Conservation (phyloP, 2,888 invertebrate species). For the Synergus japonicus region DNA sequence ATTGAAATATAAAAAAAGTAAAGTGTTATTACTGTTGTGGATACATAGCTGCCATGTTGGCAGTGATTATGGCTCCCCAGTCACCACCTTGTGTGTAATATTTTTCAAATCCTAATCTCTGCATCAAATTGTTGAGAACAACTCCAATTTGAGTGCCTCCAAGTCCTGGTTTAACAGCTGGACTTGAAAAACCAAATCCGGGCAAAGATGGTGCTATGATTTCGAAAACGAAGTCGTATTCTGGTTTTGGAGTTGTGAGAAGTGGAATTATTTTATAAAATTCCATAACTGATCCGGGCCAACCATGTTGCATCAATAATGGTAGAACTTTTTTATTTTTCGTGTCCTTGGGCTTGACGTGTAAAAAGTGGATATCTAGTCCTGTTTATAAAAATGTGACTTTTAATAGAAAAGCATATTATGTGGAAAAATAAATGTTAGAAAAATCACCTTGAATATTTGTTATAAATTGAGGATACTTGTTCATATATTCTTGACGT, state of each 20-base stretch:
- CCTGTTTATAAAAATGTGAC: constrained; percentile 68
- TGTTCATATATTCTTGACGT: constrained; percentile 79
- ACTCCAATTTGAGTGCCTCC: constrained; percentile 80
- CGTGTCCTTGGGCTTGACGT: constrained; percentile 79
- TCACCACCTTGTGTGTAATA: constrained; percentile 90
- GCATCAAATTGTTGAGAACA: constrained; percentile 84
- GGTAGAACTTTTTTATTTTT: constrained; percentile 79
- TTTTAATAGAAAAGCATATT: background rate
- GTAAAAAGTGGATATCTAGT: constrained; percentile 84
- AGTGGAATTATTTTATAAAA: constrained; percentile 87
- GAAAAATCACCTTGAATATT: constrained; percentile 65
- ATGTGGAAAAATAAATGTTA: too few species aligned
- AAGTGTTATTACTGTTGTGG: constrained; percentile 77
- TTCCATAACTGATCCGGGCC: constrained; percentile 94
- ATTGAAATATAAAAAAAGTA: too few species aligned
- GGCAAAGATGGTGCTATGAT: constrained; percentile 78
- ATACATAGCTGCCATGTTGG: constrained; percentile 82
- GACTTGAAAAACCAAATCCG: constrained; percentile 79
- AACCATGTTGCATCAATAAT: constrained; percentile 89
- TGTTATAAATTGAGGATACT: constrained; percentile 75
- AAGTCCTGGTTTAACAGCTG: constrained; percentile 82
- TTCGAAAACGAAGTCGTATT: constrained; percentile 82
- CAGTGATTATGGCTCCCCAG: constrained; percentile 86
- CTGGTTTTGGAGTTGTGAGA: constrained; percentile 80
- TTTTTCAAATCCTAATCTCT: constrained; percentile 82